These are phyloP conservation scores for Hermaeophaga mercurialis DNA, from an alignment of 2,888 invertebrate species.

Conservation along the genomic window DNA sequence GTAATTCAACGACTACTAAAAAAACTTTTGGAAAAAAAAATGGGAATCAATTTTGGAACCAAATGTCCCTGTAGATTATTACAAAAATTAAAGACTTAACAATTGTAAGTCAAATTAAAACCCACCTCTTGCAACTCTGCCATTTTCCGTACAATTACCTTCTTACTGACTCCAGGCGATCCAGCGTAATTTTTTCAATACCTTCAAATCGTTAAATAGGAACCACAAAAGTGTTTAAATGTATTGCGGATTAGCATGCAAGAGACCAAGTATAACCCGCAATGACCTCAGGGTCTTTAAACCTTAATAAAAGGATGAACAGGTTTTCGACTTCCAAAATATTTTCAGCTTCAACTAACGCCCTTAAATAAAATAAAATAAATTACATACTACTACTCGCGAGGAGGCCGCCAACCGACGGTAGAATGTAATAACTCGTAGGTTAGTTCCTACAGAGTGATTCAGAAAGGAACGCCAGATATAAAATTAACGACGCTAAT, in stretches of 20 bases:
- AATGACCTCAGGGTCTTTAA: slow-evolving; percentile 50
- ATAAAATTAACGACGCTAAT: no score
- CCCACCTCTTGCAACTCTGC: slow-evolving; percentile 1
- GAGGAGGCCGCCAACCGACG: slow-evolving; percentile 7
- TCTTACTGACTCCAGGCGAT: slow-evolving; percentile 11
- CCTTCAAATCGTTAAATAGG: slow-evolving; percentile 32
- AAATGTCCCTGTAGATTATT: no score
- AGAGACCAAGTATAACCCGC: slow-evolving; percentile 35
- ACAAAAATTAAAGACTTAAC: no score
- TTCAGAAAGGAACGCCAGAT: no score
- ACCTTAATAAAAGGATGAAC: slow-evolving; percentile 49
- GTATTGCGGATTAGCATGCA: slow-evolving; percentile 21
- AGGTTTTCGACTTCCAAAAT: slow-evolving; percentile 49
- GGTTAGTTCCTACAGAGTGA: slow-evolving; percentile 27
- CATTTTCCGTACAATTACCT: slow-evolving; percentile 23
- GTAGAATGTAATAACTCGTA: slow-evolving; percentile 25
- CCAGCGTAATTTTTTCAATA: slow-evolving; percentile 21
- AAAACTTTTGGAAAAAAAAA: no score
- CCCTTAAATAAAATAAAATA: slow-evolving; percentile 48
- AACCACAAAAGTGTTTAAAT: slow-evolving; percentile 29
- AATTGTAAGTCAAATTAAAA: slow-evolving; percentile 1
- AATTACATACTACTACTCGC: slow-evolving; percentile 36
- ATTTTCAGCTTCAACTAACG: slow-evolving; percentile 49
- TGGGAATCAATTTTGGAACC: no score
- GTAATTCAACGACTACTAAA: no score